phyloP scores from a whole-genome alignment of 2,888 invertebrate genomes.

The Argyresthia goedartella region DNA sequence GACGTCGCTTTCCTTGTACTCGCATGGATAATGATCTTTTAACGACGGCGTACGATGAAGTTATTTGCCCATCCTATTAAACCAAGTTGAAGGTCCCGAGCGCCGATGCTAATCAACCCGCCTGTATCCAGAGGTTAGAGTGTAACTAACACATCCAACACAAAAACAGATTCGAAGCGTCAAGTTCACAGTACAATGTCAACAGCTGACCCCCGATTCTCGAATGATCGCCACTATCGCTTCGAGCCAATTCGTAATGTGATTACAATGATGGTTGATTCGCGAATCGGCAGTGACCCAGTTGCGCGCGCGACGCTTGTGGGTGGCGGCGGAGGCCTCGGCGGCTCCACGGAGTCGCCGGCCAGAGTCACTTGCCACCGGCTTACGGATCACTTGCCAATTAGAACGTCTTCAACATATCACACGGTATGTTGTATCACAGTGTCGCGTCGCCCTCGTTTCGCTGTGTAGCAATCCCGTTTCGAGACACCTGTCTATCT shows the following conservation, averaged over 20 bases:
- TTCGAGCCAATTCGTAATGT: slow-evolving; percentile 24
- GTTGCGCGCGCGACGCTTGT: slow-evolving; percentile 15
- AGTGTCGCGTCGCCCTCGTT: slow-evolving; percentile 13
- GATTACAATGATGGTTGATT: slow-evolving; percentile 39
- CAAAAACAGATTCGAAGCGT: background rate
- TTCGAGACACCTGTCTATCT: slow-evolving; percentile 14
- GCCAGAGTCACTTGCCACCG: background rate
- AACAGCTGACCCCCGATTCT: slow-evolving; percentile 21
- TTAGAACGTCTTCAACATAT: slow-evolving; percentile 23
- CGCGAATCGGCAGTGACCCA: slow-evolving; percentile 48
- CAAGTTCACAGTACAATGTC: slow-evolving; percentile 43
- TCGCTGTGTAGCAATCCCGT: slow-evolving; percentile 20
- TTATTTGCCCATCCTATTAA: slow-evolving; percentile 25
- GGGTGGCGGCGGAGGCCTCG: slow-evolving; percentile 25
- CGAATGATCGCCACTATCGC: background rate
- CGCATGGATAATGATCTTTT: slow-evolving; percentile 34
- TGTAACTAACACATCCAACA: too few relatives aligned
- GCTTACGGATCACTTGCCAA: slow-evolving; percentile 23
- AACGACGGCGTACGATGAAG: slow-evolving; percentile 30
- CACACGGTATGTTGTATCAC: slow-evolving; percentile 10
- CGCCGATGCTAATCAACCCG: background rate
- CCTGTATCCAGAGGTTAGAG: background rate
- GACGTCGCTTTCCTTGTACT: slow-evolving; percentile 22
- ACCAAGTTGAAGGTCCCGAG: background rate
- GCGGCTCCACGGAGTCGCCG: slow-evolving; percentile 2